These are phyloP conservation scores for Troides oblongomaculatus DNA, from an alignment of 2,888 invertebrate genomes.

Conservation along the genomic window DNA sequence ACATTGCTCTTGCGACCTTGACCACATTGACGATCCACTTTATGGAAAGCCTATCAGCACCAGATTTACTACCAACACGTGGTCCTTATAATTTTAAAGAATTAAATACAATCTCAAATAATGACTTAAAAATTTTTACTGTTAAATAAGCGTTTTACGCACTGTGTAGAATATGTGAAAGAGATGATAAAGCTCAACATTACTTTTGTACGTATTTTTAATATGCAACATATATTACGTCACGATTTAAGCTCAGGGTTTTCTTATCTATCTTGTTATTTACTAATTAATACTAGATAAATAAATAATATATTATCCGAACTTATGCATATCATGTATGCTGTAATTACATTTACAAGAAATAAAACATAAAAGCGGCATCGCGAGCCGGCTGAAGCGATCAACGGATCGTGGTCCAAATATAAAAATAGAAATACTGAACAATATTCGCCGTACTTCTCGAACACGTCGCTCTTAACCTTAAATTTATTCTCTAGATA, in stretches of 20 bases:
- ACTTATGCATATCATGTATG: background rate
- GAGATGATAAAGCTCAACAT: no score
- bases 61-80: no score
- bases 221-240: background rate
- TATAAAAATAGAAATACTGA: slow-evolving; percentile 67
- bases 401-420: slow-evolving; percentile 57
- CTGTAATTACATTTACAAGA: background rate
- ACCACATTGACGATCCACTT: no score
- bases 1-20: no score
- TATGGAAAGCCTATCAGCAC: no score
- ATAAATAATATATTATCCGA: background rate
- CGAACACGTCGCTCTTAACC: slow-evolving; percentile 51
- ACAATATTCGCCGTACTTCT: slow-evolving; percentile 55
- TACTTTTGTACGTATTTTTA: no score
- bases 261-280: background rate
- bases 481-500: slow-evolving; percentile 34
- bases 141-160: no score
- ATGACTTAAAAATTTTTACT: no score
- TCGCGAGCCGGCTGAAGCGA: slow-evolving; percentile 54
- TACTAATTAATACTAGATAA: background rate
- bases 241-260: background rate
- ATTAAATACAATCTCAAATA: no score
- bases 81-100: no score
- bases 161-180: no score
- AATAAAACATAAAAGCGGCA: slow-evolving; percentile 26